phyloP scores from a whole-genome alignment of 2,797 vertebrate genomes.

The Enteromius trimaculatus region DNA sequence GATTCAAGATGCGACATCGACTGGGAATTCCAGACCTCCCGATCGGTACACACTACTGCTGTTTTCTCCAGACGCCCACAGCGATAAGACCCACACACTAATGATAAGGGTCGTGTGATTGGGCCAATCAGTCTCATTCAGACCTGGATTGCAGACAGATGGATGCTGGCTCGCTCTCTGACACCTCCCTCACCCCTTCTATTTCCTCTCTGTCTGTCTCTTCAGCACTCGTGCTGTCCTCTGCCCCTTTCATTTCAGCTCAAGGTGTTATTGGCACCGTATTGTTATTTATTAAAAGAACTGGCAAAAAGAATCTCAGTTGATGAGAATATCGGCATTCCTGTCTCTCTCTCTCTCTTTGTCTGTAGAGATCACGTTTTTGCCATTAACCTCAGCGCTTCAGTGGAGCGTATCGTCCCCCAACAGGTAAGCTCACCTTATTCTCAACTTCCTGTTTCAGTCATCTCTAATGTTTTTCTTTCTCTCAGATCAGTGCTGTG shows the following conservation, averaged over 20 bases:
- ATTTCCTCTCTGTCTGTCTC: constrained; percentile 23
- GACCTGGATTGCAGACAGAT: constrained; percentile 44
- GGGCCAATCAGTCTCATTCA: constrained; percentile 60
- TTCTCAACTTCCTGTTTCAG: constrained; percentile 1
- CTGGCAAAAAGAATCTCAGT: not conserved
- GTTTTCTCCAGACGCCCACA: constrained; percentile 14
- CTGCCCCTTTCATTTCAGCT: constrained; percentile 12
- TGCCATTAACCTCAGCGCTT: constrained; percentile 84
- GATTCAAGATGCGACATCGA: constrained; percentile 22
- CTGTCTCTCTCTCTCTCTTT: constrained; percentile 36
- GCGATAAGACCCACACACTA: constrained; percentile 35
- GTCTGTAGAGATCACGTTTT: constrained; percentile 90
- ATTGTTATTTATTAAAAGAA: constrained; percentile 31
- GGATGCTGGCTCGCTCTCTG: constrained; percentile 29
- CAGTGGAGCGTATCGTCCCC: constrained; percentile 83
- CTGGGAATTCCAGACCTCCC: constrained; percentile 28
- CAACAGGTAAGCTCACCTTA: constrained; percentile 80
- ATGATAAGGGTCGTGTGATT: constrained; percentile 53
- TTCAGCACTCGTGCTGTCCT: constrained; percentile 5
- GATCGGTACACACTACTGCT: not conserved
- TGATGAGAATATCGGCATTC: constrained; percentile 22
- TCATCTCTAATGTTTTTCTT: constrained; percentile 3
- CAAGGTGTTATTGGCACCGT: constrained; percentile 21
- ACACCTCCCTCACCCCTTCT: constrained; percentile 4
- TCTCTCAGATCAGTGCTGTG: constrained; percentile 17